A percentile compares a stretch with the other conserved stretches of the same genome.
phyloP scores from a whole-genome alignment of 2,797 vertebrate genomes.

The Phyllotis vaccarum region DNA sequence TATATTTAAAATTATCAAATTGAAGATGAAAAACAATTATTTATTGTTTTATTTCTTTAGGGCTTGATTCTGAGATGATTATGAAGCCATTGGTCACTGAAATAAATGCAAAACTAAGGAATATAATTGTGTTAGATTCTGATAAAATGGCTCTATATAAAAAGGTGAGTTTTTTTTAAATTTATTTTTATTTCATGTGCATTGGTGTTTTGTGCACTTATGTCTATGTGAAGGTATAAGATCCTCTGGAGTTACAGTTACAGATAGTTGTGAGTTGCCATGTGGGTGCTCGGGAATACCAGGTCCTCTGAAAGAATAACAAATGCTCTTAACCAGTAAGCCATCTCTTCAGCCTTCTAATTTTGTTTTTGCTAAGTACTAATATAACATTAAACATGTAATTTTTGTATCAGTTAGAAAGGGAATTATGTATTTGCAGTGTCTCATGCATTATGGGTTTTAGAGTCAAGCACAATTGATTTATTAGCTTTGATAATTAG shows the following conservation, averaged over 20 bases:
- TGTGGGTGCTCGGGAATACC: not conserved
- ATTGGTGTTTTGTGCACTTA: not conserved
- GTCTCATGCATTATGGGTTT: not conserved
- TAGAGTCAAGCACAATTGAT: not conserved
- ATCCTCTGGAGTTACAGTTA: not conserved
- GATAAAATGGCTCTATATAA: constrained; percentile 94
- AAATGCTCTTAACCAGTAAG: not conserved
- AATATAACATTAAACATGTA: constrained; percentile 28
- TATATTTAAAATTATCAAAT: constrained; percentile 37
- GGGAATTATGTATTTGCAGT: constrained; percentile 7
- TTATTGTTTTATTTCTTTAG: constrained; percentile 79
- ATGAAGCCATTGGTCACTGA: constrained; percentile 94
- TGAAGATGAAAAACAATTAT: not conserved
- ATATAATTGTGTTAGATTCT: constrained; percentile 96
- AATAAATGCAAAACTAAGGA: constrained; percentile 94
- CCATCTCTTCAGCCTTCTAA: constrained; percentile 76
- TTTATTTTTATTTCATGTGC: not conserved
- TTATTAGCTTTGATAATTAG: not conserved
- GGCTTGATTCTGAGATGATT: constrained; percentile 94
- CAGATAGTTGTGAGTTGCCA: not conserved
- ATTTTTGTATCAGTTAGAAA: constrained; percentile 3
- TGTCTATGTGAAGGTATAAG: not conserved
- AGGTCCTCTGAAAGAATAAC: not conserved
- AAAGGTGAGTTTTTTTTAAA: constrained; percentile 90
- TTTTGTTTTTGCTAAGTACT: constrained; percentile 50